phyloP scores from a whole-genome alignment of 2,888 invertebrate genomes.

The Nineta flava region DNA sequence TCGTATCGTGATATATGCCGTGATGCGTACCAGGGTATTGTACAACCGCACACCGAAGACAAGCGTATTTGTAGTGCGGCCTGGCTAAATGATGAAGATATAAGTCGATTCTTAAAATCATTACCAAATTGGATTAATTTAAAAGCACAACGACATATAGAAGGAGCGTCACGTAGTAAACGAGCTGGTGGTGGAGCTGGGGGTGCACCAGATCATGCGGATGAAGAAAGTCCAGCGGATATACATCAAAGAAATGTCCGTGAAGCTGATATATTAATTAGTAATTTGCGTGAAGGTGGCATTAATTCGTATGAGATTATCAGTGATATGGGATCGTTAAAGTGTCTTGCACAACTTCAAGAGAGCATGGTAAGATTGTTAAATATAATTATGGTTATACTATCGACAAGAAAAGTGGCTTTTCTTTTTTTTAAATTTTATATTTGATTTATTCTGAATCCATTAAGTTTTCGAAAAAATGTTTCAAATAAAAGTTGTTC shows the following conservation, averaged over 20 bases:
- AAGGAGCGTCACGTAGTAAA: constrained; percentile 29
- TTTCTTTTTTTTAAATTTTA: no score
- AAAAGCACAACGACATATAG: constrained; percentile 34
- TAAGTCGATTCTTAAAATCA: constrained; percentile 79
- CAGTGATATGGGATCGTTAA: constrained; percentile 64
- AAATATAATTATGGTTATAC: no score
- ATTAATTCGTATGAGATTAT: constrained; percentile 75
- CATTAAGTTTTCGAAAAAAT: no score
- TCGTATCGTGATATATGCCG: constrained; percentile 62
- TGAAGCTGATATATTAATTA: constrained; percentile 86
- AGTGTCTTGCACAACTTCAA: constrained; percentile 75
- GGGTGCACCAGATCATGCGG: constrained; percentile 31
- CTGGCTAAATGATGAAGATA: constrained; percentile 91
- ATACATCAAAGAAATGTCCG: constrained; percentile 62
- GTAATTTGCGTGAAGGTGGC: constrained; percentile 77
- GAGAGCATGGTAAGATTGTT: constrained; percentile 77
- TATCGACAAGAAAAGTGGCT: no score
- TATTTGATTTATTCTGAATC: no score
- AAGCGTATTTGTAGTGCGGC: constrained; percentile 65
- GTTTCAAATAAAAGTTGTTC: no score
- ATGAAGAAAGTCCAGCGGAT: constrained; percentile 66
- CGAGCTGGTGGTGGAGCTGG: constrained; percentile 20
- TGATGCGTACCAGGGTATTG: constrained; percentile 56
- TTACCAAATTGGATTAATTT: constrained; percentile 65
- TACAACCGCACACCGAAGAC: constrained; percentile 63